Conservation (phyloP, 23 tunicate genomes). For the Styela clava region DNA sequence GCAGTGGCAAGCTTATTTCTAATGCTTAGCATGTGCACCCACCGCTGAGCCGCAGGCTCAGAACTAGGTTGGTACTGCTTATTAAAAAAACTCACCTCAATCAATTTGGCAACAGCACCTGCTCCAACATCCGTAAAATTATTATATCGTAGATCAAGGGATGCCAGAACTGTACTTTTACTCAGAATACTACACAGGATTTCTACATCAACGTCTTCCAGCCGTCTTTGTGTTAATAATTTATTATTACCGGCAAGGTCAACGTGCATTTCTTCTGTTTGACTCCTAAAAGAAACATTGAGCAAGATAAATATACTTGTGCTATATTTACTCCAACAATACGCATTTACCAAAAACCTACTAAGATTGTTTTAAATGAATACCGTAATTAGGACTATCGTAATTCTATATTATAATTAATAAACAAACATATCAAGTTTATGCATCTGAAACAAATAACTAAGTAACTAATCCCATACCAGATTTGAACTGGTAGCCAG, state of each 20-base stretch:
- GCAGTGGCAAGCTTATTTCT: too few species aligned
- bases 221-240: constrained; percentile 46
- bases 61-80: too few species aligned
- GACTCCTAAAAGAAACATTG: constrained; percentile 18
- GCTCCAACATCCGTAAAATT: constrained; percentile 80
- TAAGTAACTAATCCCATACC: too few species aligned
- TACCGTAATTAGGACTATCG: too few species aligned
- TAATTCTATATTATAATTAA: too few species aligned
- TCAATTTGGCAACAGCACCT: constrained; percentile 40
- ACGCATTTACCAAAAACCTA: too few species aligned
- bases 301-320: too few species aligned
- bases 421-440: neutral
- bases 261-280: constrained; percentile 58
- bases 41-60: too few species aligned
- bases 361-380: too few species aligned
- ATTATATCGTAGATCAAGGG: constrained; percentile 82
- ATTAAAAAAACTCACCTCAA: constrained; percentile 16
- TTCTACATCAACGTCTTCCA: constrained; percentile 55
- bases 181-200: constrained; percentile 61
- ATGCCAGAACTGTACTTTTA: constrained; percentile 60
- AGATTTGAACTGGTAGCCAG: neutral
- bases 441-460: too few species aligned
- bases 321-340: too few species aligned
- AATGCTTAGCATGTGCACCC: too few species aligned
- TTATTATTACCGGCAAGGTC: constrained; percentile 83